Evolutionary conservation across 2,113 vertebrate species (phyloP), one percentile per base, ranked within the genome.

Genomic region (Rhinolophus ferrumequinum): DNA sequence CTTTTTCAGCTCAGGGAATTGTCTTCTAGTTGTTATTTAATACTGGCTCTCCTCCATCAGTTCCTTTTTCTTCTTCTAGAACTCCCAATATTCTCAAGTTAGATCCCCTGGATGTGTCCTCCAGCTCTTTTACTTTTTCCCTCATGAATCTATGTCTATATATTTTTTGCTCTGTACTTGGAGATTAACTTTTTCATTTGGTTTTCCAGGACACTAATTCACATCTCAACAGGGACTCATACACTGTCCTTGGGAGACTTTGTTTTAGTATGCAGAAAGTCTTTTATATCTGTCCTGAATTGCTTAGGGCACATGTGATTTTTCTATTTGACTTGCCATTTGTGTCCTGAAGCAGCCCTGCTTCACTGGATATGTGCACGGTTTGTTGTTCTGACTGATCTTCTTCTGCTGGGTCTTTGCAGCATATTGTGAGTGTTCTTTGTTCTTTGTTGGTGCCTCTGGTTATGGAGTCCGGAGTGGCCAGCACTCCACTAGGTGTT

Each of bases 31-130:
- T 83, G 28, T 91, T 89, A 38, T 69, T 90, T 86, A 60, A 67
- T 85, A 30, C 54, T 90, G 88, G n/a, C 69, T 90, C 6, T 62
- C 44, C 67, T 90, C 67, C 77, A 64, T 82, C 60, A 4, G 22
- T 73, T 94, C n/a, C 13, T 26, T 52, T 82, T 88, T 83, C 21
- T 95, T 88, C 72, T 87, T 92, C 83, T 88, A 50, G 76, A 94
- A 60, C 52, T 72, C 44, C 64, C 28, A 18, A 0, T 86, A 60
- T 96, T 50, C 69, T 88, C 50, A 33, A 62, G 35, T 60, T 67
- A 64, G 76, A 69, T 64, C 52, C n/a, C 47, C 67, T 72, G 38
- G 41, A 28, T 81, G 62, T 87, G 19, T 52, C 64, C 52, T 95
- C n/a, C 11, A 11, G 18, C 22, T 93, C 79, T 94, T 80, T 80